These are phyloP conservation scores for Leptinotarsa rubiginosa DNA, from an alignment of 2,888 invertebrate species.

Conservation along the genomic window DNA sequence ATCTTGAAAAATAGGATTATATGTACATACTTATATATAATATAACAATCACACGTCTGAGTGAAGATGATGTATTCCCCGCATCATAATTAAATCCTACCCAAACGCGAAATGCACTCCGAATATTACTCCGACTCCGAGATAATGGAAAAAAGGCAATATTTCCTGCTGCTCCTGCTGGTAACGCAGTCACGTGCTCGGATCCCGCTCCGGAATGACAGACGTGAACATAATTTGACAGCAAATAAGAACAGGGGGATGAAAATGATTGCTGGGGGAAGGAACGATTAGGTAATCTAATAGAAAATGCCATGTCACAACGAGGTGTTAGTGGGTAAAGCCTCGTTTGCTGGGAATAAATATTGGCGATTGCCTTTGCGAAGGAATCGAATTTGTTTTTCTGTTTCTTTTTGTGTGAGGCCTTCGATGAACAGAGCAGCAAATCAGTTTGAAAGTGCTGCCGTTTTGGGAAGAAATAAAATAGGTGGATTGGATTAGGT, in stretches of 20 bases:
- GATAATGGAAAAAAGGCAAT: slow-evolving; percentile 19
- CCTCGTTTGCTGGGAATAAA: slow-evolving; percentile 25
- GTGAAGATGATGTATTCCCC: neutral
- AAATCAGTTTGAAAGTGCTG: neutral
- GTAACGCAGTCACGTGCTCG: slow-evolving; percentile 21
- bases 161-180: slow-evolving; percentile 17
- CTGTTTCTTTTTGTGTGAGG: neutral
- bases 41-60: neutral
- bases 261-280: slow-evolving; percentile 63
- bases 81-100: slow-evolving; percentile 10
- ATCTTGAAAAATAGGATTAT: too few species aligned
- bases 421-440: neutral
- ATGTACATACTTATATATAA: neutral
- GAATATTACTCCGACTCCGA: slow-evolving; percentile 11
- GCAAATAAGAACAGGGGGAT: slow-evolving; percentile 65
- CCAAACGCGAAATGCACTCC: slow-evolving; percentile 18
- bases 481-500: neutral
- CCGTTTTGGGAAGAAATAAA: neutral
- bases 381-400: slow-evolving; percentile 23
- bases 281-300: slow-evolving; percentile 66
- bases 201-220: slow-evolving; percentile 58
- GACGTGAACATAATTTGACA: slow-evolving; percentile 67
- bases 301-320: slow-evolving; percentile 61
- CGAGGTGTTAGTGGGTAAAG: slow-evolving; percentile 52
- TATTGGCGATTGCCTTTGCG: slow-evolving; percentile 19